These are phyloP conservation scores for Agelaius phoeniceus DNA, from an alignment of 2,113 vertebrate species.

Conservation along the genomic window DNA sequence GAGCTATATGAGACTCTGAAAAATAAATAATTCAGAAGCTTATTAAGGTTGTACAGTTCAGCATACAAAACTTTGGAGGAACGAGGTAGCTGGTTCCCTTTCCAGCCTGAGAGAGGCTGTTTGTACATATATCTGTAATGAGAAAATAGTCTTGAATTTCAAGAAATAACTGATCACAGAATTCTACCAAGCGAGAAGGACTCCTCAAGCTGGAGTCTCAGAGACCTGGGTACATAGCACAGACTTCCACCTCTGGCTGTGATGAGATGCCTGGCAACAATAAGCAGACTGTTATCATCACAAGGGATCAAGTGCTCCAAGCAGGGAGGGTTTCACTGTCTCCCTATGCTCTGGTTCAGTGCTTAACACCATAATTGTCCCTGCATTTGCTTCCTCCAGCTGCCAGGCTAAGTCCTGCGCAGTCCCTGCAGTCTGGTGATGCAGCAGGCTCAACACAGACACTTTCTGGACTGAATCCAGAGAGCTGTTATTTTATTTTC, in stretches of 20 bases:
- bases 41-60: background rate
- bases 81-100: background rate
- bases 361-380: conserved; percentile 25
- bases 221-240: background rate
- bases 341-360: conserved; percentile 22
- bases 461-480: conserved; percentile 30
- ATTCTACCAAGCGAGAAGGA: background rate
- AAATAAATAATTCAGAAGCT: conserved; percentile 37
- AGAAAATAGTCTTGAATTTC: background rate
- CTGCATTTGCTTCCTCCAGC: conserved; percentile 39
- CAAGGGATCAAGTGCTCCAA: conserved; percentile 41
- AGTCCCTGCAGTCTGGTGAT: conserved; percentile 18
- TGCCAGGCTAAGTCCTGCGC: background rate
- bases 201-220: background rate
- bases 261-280: conserved; percentile 22
- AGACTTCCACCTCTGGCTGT: conserved; percentile 26
- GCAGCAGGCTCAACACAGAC: conserved; percentile 12
- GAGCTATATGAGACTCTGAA: background rate
- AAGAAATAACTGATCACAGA: background rate
- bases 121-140: background rate
- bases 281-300: conserved; percentile 37
- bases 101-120: background rate
- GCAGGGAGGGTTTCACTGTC: background rate
- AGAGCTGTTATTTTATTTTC: conserved; percentile 18
- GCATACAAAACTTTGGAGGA: background rate